Conservation (phyloP, 2,797 vertebrate genomes). For the Lepidocolaptes lacrymiger region DNA sequence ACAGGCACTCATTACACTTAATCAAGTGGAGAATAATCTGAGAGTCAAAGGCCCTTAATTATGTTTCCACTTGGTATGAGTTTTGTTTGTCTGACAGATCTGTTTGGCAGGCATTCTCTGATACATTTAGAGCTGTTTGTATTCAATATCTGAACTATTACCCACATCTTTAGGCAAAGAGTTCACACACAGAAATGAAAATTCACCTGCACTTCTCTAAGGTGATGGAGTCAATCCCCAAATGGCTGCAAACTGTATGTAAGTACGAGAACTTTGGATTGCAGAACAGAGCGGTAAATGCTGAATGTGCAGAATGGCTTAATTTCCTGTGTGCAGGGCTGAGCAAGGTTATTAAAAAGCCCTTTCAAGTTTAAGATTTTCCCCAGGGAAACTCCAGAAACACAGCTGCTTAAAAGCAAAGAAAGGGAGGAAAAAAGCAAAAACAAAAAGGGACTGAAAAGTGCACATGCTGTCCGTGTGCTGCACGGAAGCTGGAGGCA, state of each 20-base stretch:
- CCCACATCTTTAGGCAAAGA: background rate
- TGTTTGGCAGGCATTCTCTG: background rate
- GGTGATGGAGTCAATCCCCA: slow-evolving; percentile 61
- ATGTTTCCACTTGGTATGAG: slow-evolving; percentile 15
- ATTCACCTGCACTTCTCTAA: slow-evolving; percentile 45
- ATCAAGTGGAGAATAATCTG: slow-evolving; percentile 16
- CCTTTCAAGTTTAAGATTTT: slow-evolving; percentile 69
- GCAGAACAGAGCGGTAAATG: slow-evolving; percentile 38
- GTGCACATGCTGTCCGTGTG: background rate
- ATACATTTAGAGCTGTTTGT: background rate
- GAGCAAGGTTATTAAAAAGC: slow-evolving; percentile 73
- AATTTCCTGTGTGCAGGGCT: slow-evolving; percentile 65
- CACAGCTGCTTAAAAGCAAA: slow-evolving; percentile 47
- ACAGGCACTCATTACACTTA: background rate
- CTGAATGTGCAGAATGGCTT: slow-evolving; percentile 75
- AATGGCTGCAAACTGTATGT: slow-evolving; percentile 1
- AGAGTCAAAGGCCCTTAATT: slow-evolving; percentile 48
- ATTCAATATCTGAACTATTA: background rate
- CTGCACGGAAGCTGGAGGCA: slow-evolving; percentile 9
- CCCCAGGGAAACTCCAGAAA: slow-evolving; percentile 60
- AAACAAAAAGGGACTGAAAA: background rate
- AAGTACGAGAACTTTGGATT: slow-evolving; percentile 44
- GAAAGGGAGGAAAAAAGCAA: background rate
- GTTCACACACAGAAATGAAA: slow-evolving; percentile 31
- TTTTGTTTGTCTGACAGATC: background rate